phyloP scores from a whole-genome alignment of 2,888 invertebrate species.

The Drosophila multiciliata region DNA sequence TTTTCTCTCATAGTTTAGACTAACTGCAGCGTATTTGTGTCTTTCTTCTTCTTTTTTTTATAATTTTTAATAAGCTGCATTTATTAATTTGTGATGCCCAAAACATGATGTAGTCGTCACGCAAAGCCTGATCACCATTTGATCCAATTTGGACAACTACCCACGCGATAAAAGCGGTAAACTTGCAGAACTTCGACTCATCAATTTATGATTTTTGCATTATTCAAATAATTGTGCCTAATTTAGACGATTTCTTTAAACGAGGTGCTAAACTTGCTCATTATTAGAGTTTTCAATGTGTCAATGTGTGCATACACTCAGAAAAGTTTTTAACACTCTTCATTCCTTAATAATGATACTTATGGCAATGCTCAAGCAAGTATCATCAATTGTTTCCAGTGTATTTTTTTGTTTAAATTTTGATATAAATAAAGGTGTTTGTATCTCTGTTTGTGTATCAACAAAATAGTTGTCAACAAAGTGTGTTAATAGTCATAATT shows the following conservation, averaged over 20 bases:
- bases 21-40: slow-evolving; percentile 25
- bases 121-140: slow-evolving; percentile 27
- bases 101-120: slow-evolving; percentile 59
- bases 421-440: slow-evolving; percentile 36
- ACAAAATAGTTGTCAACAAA: slow-evolving; percentile 21
- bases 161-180: slow-evolving; percentile 40
- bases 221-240: slow-evolving; percentile 9
- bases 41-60: slow-evolving; percentile 4
- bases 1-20: slow-evolving; percentile 18
- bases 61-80: slow-evolving; percentile 51
- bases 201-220: slow-evolving; percentile 6
- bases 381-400: slow-evolving; percentile 19
- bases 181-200: slow-evolving; percentile 14
- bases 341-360: neutral
- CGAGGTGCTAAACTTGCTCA: slow-evolving; percentile 39
- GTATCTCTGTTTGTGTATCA: neutral
- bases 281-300: slow-evolving; percentile 17
- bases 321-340: neutral
- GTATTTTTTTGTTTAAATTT: slow-evolving; percentile 34
- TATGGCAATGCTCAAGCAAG: neutral
- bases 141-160: slow-evolving; percentile 53
- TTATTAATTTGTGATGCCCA: slow-evolving; percentile 61
- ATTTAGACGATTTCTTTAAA: slow-evolving; percentile 35
- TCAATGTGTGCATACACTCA: slow-evolving; percentile 20
- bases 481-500: slow-evolving; percentile 47